These are phyloP conservation scores for Cydia amplana DNA, from an alignment of 1,140 invertebrate genomes.

Conservation along the genomic window DNA sequence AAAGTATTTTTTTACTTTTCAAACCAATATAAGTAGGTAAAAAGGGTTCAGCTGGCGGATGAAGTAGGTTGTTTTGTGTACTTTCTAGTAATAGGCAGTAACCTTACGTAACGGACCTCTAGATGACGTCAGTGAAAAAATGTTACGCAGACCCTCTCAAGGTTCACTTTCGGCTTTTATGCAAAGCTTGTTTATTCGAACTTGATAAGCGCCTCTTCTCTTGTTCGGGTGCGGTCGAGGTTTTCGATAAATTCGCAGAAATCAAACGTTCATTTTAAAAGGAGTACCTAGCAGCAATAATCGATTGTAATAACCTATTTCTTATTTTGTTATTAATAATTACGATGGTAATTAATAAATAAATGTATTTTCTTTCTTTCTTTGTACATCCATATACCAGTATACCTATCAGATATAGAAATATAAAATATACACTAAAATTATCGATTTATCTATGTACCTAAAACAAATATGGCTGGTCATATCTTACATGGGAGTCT, in stretches of 20 bases:
- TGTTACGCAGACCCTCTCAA: background rate
- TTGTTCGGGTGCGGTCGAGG: background rate
- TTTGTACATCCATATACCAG: too few relatives aligned
- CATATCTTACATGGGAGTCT: too few relatives aligned
- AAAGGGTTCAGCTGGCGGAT: background rate
- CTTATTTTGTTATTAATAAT: too few relatives aligned
- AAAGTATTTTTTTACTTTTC: background rate
- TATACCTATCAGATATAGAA: too few relatives aligned
- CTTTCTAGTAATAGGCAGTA: conserved; percentile 12
- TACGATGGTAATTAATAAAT: too few relatives aligned
- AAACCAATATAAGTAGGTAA: background rate
- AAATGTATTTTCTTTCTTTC: too few relatives aligned
- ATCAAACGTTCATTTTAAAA: background rate
- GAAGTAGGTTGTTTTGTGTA: background rate
- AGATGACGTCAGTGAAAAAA: conserved; percentile 3
- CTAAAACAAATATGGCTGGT: too few relatives aligned
- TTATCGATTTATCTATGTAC: too few relatives aligned
- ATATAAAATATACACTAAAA: too few relatives aligned
- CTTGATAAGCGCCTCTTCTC: background rate
- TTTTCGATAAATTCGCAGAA: background rate
- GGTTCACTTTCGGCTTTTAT: conserved; percentile 11
- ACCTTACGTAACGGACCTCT: background rate
- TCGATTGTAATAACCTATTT: background rate
- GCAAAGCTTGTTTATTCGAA: conserved; percentile 14
- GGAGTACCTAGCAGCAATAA: conserved; percentile 22